phyloP scores from a whole-genome alignment of 2,113 vertebrate species.

The Lota lota region DNA sequence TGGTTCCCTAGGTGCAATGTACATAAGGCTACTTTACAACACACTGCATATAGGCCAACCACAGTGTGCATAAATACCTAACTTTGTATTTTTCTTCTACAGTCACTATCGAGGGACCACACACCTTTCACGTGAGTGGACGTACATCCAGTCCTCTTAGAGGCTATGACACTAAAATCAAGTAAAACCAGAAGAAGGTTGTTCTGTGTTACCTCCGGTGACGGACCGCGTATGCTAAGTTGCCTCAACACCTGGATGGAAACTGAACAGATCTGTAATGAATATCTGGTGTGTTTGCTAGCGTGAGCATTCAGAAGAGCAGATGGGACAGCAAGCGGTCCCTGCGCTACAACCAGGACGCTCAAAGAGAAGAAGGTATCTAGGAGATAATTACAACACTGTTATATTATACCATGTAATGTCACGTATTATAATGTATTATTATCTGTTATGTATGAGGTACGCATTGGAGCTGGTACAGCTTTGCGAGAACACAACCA shows the following conservation, averaged over 20 bases:
- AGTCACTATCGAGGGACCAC: conserved; percentile 82
- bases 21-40: too few species aligned
- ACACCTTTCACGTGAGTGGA: conserved; percentile 89
- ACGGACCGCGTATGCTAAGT: too few species aligned
- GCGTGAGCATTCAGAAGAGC: conserved; percentile 88
- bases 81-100: conserved; percentile 5
- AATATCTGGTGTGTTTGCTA: conserved; percentile 51
- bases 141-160: neutral
- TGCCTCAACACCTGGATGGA: too few species aligned
- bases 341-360: conserved; percentile 93
- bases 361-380: conserved; percentile 93
- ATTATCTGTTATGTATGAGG: too few species aligned
- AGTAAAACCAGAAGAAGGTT: too few species aligned
- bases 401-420: neutral
- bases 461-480: too few species aligned
- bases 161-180: too few species aligned
- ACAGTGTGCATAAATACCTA: neutral
- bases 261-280: neutral
- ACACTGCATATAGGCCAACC: too few species aligned
- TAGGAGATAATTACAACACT: too few species aligned
- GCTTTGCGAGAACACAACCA: too few species aligned
- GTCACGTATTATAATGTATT: neutral
- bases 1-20: too few species aligned
- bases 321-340: conserved; percentile 95
- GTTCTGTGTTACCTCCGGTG: too few species aligned